A percentile compares a stretch with the other conserved stretches of the same genome.
phyloP scores from a whole-genome alignment of 2,797 vertebrate genomes.

The Garrulus glandarius region DNA sequence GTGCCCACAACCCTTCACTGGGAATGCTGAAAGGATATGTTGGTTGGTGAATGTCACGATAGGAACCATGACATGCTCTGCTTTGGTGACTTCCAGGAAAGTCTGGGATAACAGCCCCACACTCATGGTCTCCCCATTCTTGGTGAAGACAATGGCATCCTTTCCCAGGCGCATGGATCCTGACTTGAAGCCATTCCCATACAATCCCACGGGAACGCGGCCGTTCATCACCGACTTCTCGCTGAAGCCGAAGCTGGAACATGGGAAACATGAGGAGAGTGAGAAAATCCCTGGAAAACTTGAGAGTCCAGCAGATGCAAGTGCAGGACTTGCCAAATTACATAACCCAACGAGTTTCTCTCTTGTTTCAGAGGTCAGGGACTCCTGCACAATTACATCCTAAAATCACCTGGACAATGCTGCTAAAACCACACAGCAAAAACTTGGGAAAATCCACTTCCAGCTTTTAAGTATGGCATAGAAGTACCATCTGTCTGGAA shows the following conservation, averaged over 20 bases:
- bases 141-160: slow-evolving; percentile 93
- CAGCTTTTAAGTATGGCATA: background rate
- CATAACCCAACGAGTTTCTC: rapidly evolving
- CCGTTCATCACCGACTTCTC: slow-evolving; percentile 85
- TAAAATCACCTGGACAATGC: rapidly evolving
- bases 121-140: slow-evolving; percentile 78
- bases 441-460: background rate
- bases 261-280: background rate
- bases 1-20: too few species aligned
- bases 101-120: slow-evolving; percentile 93
- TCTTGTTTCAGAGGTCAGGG: background rate
- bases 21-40: slow-evolving; percentile 84
- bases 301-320: background rate
- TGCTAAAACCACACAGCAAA: background rate
- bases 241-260: slow-evolving; percentile 91
- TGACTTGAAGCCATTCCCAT: slow-evolving; percentile 97
- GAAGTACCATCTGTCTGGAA: background rate
- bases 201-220: slow-evolving; percentile 86
- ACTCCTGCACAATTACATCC: background rate
- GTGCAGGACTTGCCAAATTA: background rate
- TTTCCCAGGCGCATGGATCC: slow-evolving; percentile 95
- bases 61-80: slow-evolving; percentile 87
- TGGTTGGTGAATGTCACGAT: slow-evolving; percentile 77
- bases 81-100: slow-evolving; percentile 81
- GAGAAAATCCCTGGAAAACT: background rate